Base-by-base conservation (phyloP, 2,113 vertebrate genomes). In the Paratilapia polleni region DNA sequence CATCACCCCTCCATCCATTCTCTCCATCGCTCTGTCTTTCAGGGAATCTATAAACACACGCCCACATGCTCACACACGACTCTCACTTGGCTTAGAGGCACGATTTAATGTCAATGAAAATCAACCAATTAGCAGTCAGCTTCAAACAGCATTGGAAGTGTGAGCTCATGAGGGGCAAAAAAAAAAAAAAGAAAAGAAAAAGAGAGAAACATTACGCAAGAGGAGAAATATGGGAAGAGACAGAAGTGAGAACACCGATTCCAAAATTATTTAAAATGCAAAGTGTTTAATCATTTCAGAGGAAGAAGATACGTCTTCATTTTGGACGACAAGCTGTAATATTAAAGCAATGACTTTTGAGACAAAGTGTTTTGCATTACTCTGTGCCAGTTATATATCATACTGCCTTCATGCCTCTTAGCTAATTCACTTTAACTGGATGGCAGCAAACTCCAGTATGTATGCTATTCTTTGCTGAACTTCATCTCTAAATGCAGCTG, bases 21-120 rank as follows among this genome's bases (percentile, higher is more conserved):
- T 62, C 15, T 64, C 34, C 11, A 4, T 4, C 15, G n/a, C 59
- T 63, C 58, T 36, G 34, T 78, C 75, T 81, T 84, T 84, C 36
- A 85, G 87, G 49, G 68, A 84, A 68, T 80, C 79, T 68, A 61
- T 61, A 63, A 84, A 84, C 79, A 81, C 81, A 75, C 61, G 5
- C 86, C 64, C 80, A 84, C 73, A 73, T 12, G 15, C 79, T 68
- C 77, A 22, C 76, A 31, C 59, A 47, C 22, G 3, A 28, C 56
- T 57, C 82, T 57, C 63, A 1, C 68, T 80, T 14, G 66, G 87
- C 90, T 90, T 3, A 24, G 58, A 91, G 92, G 91, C 81, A 86
- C 83, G 78, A 89, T 91, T 92, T 91, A 89, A 90, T 91, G 86
- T 86, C 84, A 86, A 62, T 82, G 90, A 85, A 89, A 87, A 88